Base-by-base conservation (phyloP, 2,797 vertebrate species). In the Spinus pinus region DNA sequence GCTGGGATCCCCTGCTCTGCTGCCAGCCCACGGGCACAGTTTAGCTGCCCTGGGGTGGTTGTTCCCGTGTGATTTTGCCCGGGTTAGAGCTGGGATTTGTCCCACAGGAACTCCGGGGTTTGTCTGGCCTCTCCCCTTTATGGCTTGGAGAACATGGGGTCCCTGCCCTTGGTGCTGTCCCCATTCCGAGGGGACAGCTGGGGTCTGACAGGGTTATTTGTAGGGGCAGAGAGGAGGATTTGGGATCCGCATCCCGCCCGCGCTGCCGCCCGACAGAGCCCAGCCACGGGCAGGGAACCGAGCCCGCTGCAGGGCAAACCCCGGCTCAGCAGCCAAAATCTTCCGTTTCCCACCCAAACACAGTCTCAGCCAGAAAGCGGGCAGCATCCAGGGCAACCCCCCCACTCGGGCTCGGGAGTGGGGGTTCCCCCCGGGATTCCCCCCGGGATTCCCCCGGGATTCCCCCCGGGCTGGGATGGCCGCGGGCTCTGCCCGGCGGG, bases 371-470 rank as follows among this genome's bases (percentile, higher is more conserved):
- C 94, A 73, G 37, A 2, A 18, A 56, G 4, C 3, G 7, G 58
- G 54, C 78, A 14, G 92, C 54, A 10, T 37, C 79, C 90, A 21
- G 60, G 67, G 67, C 66, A 19, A 14, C 8, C 17, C 23, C 33
- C 25, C 5, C 21, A 69, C 80, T 33, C 4, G 42, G 41, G 77
- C 49, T 18, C 4, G 27, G 24, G 0, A 7, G 31, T 3, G 73
- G 44, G 1, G 35, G 9, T 9, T 35, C 35, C 35, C 35, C 35
- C 35, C 35, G 35, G 35, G 35, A n/a, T n/a, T n/a, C n/a, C n/a
- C n/a, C n/a, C n/a, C n/a, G n/a, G 4, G 42, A 47, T 22, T 17
- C 57, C 12, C 0, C 0, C 2, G 56, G 51, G 23, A 44, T n/a
- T 42, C 46, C 39, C 66, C 25, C 44, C 46, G 23, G 46, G 46